Evolutionary conservation across 2,888 invertebrate species (phyloP).

Genomic region (Selenia dentaria): DNA sequence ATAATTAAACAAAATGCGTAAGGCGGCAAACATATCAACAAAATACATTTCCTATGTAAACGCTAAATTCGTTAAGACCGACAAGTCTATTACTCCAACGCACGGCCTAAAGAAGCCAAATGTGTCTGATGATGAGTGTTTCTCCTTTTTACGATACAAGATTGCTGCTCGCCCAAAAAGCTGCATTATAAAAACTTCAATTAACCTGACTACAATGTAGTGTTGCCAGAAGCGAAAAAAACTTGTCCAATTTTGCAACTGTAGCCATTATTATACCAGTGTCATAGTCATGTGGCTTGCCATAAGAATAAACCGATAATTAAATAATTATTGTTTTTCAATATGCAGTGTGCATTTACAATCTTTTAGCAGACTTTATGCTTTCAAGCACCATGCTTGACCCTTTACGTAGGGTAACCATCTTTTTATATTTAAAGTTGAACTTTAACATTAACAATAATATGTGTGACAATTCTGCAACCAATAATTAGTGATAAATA

Average conservation of each 20-base stretch:
- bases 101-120: too few relatives aligned
- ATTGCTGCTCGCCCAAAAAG: constrained; percentile 6
- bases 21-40: too few relatives aligned
- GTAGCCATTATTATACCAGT: constrained; percentile 1
- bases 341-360: constrained; percentile 2
- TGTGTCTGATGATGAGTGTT: too few relatives aligned
- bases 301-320: constrained; percentile 14
- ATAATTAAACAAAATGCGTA: too few relatives aligned
- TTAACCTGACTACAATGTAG: constrained; percentile 10
- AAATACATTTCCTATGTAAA: too few relatives aligned
- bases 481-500: too few relatives aligned
- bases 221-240: constrained; percentile 15
- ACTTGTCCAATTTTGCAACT: constrained; percentile 16
- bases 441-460: background rate
- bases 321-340: constrained; percentile 14
- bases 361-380: constrained; percentile 15
- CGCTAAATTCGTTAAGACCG: background rate
- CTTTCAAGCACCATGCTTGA: constrained; percentile 4
- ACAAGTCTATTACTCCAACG: background rate
- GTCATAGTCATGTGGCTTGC: constrained; percentile 4
- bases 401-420: constrained; percentile 1
- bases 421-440: background rate
- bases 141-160: background rate
- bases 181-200: constrained; percentile 3
- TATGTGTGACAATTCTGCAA: too few relatives aligned